Base-by-base conservation (phyloP, 2,888 invertebrate species). In the Nephrocerus scutellatus region DNA sequence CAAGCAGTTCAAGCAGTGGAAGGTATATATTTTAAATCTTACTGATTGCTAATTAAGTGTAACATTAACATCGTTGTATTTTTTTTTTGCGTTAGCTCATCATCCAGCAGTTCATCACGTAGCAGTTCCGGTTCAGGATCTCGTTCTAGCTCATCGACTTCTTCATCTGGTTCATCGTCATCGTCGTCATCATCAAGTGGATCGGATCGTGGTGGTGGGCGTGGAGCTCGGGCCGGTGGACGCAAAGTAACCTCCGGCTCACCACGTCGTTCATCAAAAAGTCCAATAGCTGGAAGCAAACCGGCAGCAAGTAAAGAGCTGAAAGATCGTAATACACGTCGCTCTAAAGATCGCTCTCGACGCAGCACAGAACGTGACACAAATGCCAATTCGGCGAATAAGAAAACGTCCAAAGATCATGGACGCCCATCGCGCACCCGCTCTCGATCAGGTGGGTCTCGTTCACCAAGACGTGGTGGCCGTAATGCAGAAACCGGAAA, bases 401-500 rank as follows among this genome's bases (percentile, higher is more conserved):
- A n/a, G n/a, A n/a, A n/a, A n/a, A n/a, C 60, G 61, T 10, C n/a
- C n/a, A n/a, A n/a, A n/a, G n/a, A n/a, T n/a, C n/a, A n/a, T n/a
- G n/a, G n/a, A n/a, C 3, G 49, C 37, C 10, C 52, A 52, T 16
- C 53, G 54, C 1, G 52, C 2, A 46, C 43, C 3, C 55, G 62
- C 14, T 55, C 59, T 33, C 76, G 79, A 49, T 78, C 79, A 10
- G 76, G 6, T 10, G 13, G 16, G 9, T 52, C 55, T 2, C 48
- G 80, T 19, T 76, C 77, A 3, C 68, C 73, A 3, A 53, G 60
- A 6, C 76, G 82, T 46, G 71, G 78, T 35, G 76, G 74, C 51
- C 74, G 80, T 6, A 79, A 85, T 15, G 84, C 87, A 55, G 80
- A 86, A 16, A 87, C 91, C 0, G 89, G 93, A 0, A 85, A 87